Evolutionary conservation across 2,797 vertebrate genomes (phyloP), one percentile per base, ranked within the genome.

Genomic region (Peromyscus melanophrys): DNA sequence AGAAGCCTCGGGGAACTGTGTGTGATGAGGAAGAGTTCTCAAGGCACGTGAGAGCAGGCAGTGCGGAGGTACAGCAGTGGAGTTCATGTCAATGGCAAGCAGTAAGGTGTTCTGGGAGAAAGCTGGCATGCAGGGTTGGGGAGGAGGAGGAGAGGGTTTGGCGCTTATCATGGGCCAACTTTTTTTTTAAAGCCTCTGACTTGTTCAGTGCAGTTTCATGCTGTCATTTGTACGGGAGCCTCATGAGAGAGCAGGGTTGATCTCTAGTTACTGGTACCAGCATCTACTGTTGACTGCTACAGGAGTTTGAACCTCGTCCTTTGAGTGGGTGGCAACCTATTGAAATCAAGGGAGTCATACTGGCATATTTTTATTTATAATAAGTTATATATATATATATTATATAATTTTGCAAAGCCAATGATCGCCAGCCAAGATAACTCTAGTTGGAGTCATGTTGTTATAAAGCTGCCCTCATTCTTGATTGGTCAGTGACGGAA

Each of bases 141-240:
- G 57, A 13, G 25, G 3, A 37, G 21, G 57, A 13, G 25, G 3
- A 37, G 55, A 46, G 40, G 40, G 43, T 61, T 27, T 9, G 29
- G 40, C 55, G 69, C 52, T 46, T 34, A 19, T 8, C 71, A 52
- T 8, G 3, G 27, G 31, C 76, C 63, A 6, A 17, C 9, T 63
- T 49, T 16, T 27, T 25, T 63, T 49, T 16, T 31, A n/a, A 77
- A 92, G 65, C 65, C 31, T 40, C 17, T 34, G 40, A 10, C 8
- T 55, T 78, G n/a, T 59, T 81, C 1, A 17, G 37, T 46, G 46
- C 37, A 25, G 17, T 76, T 2, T 4, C 25, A 34, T 80, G 80
- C 19, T 0, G 0, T 16, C 1, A 0, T 80, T 65, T 3, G 61
- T n/a, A 25, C 0, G 1, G 5, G 46, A n/a, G 57, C 34, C 84